These are phyloP conservation scores for Perca schrenkii DNA, from an alignment of 2,113 vertebrate species.

Conservation along the genomic window DNA sequence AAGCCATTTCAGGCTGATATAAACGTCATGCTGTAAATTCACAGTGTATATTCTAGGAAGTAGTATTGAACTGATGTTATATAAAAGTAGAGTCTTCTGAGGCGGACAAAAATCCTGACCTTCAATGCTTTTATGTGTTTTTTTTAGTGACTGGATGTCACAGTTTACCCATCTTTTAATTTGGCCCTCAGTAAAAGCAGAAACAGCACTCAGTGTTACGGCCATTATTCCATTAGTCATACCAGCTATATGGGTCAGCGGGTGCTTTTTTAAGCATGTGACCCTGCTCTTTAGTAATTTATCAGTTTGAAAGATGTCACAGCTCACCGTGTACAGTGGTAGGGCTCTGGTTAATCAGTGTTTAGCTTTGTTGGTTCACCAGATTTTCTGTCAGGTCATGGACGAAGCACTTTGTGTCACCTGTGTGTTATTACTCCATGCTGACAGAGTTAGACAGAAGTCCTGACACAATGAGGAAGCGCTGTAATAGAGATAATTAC, in stretches of 20 bases:
- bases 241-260: constrained; percentile 23
- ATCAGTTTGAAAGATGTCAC: constrained; percentile 37
- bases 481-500: constrained; percentile 15
- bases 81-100: background rate
- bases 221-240: constrained; percentile 36
- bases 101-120: background rate
- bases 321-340: background rate
- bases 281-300: constrained; percentile 7
- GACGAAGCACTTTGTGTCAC: constrained; percentile 18
- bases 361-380: constrained; percentile 26
- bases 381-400: constrained; percentile 1
- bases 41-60: constrained; percentile 37
- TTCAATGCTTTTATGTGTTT: constrained; percentile 1
- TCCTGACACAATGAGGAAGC: background rate
- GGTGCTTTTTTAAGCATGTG: constrained; percentile 8
- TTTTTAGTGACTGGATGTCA: background rate
- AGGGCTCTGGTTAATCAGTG: constrained; percentile 26
- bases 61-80: constrained; percentile 4
- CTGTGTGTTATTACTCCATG: background rate
- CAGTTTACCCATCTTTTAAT: background rate
- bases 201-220: background rate
- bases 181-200: constrained; percentile 12
- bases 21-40: constrained; percentile 50
- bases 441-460: background rate
- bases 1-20: background rate